A percentile compares a stretch with the other conserved stretches of the same genome.
These are phyloP conservation scores for Eupithecia insigniata DNA, from an alignment of 2,888 invertebrate genomes.

Conservation along the genomic window DNA sequence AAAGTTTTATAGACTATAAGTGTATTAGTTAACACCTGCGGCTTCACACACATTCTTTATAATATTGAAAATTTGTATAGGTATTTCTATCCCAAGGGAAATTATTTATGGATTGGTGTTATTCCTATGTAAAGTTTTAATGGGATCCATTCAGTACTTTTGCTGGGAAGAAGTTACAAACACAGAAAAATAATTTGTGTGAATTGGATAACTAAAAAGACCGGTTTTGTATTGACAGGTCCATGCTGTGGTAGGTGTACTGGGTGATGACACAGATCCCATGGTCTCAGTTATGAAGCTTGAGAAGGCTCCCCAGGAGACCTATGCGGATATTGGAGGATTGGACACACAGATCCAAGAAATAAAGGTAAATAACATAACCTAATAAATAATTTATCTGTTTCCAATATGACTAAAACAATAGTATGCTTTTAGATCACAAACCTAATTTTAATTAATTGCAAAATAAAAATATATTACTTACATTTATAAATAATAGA, in stretches of 20 bases:
- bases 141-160: background rate
- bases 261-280: slow-evolving; percentile 99
- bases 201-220: background rate
- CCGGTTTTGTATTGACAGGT: slow-evolving; percentile 81
- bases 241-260: slow-evolving; percentile 99
- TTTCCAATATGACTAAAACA: background rate
- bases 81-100: too few species aligned
- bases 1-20: background rate
- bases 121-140: background rate
- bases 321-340: slow-evolving; percentile 99
- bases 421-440: too few species aligned
- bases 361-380: slow-evolving; percentile 67
- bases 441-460: background rate
- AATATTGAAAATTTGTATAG: background rate
- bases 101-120: too few species aligned
- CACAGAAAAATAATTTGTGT: background rate
- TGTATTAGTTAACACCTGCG: background rate
- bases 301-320: slow-evolving; percentile 99
- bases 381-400: background rate
- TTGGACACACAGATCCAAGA: slow-evolving; percentile 96
- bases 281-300: slow-evolving; percentile 99
- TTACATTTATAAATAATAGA: background rate
- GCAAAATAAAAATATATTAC: background rate
- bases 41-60: background rate
- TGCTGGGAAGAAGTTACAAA: background rate